A percentile compares a stretch with the other conserved stretches of the same genome.
Conservation (phyloP, 2,113 vertebrate genomes). For the Oncorhynchus gorbuscha region DNA sequence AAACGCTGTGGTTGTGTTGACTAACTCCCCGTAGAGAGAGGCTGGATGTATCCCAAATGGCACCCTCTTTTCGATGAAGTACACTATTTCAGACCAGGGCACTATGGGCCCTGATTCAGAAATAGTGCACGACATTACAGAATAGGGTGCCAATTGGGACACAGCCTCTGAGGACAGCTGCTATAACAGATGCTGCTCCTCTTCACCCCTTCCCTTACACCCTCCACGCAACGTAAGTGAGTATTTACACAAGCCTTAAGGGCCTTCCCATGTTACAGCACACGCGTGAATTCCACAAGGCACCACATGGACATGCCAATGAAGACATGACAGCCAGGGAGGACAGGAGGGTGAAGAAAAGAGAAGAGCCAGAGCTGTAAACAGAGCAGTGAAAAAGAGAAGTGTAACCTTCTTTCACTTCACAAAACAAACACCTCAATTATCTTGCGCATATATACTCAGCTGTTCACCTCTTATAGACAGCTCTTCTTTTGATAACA, state of each 20-base stretch:
- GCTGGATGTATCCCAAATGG: not conserved
- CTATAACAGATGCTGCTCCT: conserved; percentile 27
- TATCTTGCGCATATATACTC: not conserved
- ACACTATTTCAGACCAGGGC: too few species aligned
- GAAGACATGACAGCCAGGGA: conserved; percentile 18
- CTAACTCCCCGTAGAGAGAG: conserved; percentile 19
- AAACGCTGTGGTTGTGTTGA: conserved; percentile 17
- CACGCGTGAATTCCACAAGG: too few species aligned
- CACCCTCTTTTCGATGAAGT: too few species aligned
- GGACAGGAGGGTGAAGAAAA: not conserved
- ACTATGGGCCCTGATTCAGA: too few species aligned
- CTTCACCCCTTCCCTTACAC: conserved; percentile 26
- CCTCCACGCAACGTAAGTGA: conserved; percentile 27
- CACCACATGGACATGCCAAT: not conserved
- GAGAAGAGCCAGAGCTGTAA: conserved; percentile 6
- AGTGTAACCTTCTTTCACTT: not conserved
- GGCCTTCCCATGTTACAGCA: not conserved
- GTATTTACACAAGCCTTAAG: conserved; percentile 13
- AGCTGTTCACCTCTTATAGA: conserved; percentile 9
- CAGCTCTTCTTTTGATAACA: conserved; percentile 17
- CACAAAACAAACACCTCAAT: conserved; percentile 5
- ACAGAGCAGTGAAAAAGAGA: conserved; percentile 11
- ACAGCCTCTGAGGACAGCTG: conserved; percentile 37
- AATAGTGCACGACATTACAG: too few species aligned
- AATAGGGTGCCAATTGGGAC: too few species aligned